phyloP scores from a whole-genome alignment of 2,113 vertebrate species.

The Lophura nycthemera region DNA sequence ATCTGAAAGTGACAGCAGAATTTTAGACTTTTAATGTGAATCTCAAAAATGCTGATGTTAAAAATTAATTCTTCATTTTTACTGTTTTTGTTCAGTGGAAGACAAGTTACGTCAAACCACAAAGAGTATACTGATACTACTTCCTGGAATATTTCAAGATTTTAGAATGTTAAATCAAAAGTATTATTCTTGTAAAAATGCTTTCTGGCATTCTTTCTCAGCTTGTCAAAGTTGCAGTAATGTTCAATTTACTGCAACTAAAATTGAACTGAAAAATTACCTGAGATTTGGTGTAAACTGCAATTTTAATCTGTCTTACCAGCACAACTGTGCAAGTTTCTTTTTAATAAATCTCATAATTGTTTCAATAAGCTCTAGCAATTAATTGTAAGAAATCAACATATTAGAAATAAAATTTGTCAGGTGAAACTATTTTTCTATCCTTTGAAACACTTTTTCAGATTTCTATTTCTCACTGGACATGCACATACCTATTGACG shows the following conservation, averaged over 20 bases:
- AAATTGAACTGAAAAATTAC: neutral
- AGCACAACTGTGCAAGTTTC: neutral
- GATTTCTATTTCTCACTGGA: neutral
- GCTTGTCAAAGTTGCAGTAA: neutral
- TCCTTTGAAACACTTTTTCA: neutral
- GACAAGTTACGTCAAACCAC: neutral
- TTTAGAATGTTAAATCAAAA: slow-evolving; percentile 5
- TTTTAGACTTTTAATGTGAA: neutral
- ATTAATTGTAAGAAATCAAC: slow-evolving; percentile 2
- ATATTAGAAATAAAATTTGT: neutral
- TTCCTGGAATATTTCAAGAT: neutral
- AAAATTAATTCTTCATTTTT: neutral
- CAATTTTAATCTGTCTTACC: neutral
- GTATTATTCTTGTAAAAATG: neutral
- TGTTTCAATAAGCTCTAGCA: neutral
- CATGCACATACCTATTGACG: neutral
- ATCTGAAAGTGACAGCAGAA: neutral
- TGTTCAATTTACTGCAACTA: neutral
- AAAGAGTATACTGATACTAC: neutral
- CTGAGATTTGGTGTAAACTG: neutral
- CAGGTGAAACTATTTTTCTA: neutral
- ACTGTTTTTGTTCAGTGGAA: neutral
- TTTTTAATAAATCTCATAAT: slow-evolving; percentile 1
- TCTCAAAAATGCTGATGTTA: neutral
- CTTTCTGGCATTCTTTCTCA: neutral